phyloP scores from a whole-genome alignment of 2,113 vertebrate species.

The Toxostoma redivivum region DNA sequence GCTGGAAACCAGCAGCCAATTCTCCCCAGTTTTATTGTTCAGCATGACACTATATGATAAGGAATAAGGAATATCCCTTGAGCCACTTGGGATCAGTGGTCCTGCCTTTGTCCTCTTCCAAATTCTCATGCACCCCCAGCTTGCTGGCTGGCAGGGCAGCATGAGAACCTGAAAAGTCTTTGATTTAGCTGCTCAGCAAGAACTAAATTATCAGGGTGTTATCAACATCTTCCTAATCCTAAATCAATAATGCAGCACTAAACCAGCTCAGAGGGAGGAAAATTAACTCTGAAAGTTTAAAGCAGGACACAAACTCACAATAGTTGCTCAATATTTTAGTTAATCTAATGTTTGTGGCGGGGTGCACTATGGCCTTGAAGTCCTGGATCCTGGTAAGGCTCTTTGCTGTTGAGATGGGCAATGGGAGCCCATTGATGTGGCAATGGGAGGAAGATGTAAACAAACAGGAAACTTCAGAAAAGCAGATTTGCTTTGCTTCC shows the following conservation, averaged over 20 bases:
- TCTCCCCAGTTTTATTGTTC: neutral
- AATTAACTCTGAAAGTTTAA: neutral
- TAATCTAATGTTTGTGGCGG: neutral
- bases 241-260: neutral
- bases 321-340: neutral
- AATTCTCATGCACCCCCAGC: neutral
- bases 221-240: neutral
- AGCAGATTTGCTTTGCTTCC: neutral
- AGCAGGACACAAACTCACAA: neutral
- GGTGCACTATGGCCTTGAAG: neutral
- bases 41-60: neutral
- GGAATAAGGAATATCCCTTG: neutral
- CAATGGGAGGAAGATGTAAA: neutral
- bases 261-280: neutral
- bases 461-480: neutral
- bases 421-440: neutral
- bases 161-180: neutral
- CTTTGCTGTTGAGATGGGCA: neutral
- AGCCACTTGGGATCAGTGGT: neutral
- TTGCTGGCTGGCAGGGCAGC: neutral
- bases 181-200: neutral
- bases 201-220: neutral
- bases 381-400: neutral
- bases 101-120: neutral
- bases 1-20: neutral